Base-by-base conservation (phyloP, 2,888 invertebrate genomes). In the Sussaba pulchella region DNA sequence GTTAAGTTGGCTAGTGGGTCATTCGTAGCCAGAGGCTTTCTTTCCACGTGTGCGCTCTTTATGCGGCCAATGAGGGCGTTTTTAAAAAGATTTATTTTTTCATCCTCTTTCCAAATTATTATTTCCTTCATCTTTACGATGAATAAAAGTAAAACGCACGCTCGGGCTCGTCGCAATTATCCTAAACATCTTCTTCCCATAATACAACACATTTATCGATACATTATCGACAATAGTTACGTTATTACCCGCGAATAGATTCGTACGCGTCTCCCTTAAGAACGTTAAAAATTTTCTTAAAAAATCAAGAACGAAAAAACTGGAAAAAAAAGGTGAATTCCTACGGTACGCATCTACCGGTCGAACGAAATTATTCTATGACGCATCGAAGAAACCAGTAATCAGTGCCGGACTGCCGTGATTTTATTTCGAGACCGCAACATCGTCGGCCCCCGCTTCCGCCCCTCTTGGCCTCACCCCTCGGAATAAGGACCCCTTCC, bases 381-480 rank as follows among this genome's bases (percentile, higher is more conserved):
- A 78, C 54, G 54, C 66, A 36, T 45, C 57, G 61, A 31, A 82
- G 69, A 78, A 88, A 81, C 88, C 88, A 81, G 85, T 86, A 89
- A 89, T 89, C 88, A 89, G 86, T 87, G 72, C 88, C n/a, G 72
- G 84, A 85, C 87, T 87, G 88, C 88, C 87, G 87, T 89, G 92
- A 92, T 91, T 92, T 92, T 91, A 92, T 92, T 92, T 91, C 87
- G 89, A 89, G 89, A 92, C 91, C 91, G 85, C 91, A 91, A 84
- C 89, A 90, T 90, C 86, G 85, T 84, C 87, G 83, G 84, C 82
- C 83, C 67, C 75, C 75, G n/a, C n/a, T n/a, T n/a, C n/a, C n/a
- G n/a, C n/a, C n/a, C n/a, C n/a, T n/a, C n/a, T n/a, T n/a, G n/a
- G n/a, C n/a, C n/a, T n/a, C n/a, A n/a, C n/a, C 63, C 64, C 64